phyloP scores from a whole-genome alignment of 2,888 invertebrate species.

The Uloborus plumipes region DNA sequence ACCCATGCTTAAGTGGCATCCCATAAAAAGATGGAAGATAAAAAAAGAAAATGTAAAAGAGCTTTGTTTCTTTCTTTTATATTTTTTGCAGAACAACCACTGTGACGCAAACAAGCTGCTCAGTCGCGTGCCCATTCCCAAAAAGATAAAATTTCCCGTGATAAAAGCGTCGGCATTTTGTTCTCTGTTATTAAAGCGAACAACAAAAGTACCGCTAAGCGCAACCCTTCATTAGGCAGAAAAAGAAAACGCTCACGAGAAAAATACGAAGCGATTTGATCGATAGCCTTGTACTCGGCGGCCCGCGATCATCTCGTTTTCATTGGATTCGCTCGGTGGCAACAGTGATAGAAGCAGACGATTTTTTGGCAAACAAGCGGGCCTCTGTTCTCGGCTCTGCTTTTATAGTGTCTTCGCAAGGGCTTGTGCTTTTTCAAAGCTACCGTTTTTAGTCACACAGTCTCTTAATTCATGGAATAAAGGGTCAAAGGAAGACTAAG shows the following conservation, averaged over 20 bases:
- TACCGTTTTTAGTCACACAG: no score
- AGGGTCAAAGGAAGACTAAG: no score
- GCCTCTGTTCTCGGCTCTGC: background rate
- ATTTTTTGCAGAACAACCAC: background rate
- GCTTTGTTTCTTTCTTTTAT: no score
- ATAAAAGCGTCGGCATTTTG: conserved; percentile 41
- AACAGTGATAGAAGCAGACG: conserved; percentile 22
- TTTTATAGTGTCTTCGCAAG: no score
- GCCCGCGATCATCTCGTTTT: conserved; percentile 30
- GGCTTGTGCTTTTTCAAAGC: no score
- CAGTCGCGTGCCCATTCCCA: conserved; percentile 47
- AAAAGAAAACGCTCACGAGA: background rate
- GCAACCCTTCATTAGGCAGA: conserved; percentile 50
- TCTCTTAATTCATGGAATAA: no score
- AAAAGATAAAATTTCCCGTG: conserved; percentile 39
- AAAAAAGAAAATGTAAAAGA: no score
- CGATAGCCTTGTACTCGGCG: conserved; percentile 46
- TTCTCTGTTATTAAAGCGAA: conserved; percentile 45
- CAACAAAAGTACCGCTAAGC: conserved; percentile 45
- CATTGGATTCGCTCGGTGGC: conserved; percentile 5
- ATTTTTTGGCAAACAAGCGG: background rate
- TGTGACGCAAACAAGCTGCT: conserved; percentile 35
- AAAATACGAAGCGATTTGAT: conserved; percentile 20
- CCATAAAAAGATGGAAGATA: no score
- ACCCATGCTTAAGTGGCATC: no score